Conservation (phyloP, 2,113 vertebrate species). For the Thalassoma bifasciatum region DNA sequence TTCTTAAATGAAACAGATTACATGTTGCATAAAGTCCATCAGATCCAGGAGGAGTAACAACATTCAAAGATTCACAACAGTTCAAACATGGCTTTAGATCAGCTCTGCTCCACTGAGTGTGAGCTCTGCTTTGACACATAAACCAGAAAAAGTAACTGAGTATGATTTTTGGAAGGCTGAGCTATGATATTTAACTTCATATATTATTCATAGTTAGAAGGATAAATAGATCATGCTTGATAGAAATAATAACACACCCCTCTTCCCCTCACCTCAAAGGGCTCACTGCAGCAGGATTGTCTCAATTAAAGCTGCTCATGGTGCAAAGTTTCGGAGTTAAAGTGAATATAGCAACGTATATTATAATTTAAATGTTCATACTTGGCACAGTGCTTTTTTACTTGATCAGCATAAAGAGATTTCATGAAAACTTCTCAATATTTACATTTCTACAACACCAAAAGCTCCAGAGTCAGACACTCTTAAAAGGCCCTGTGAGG, state of each 20-base stretch:
- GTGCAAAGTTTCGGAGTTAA: background rate
- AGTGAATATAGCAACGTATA: background rate
- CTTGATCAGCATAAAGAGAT: background rate
- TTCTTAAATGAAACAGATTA: too few species aligned
- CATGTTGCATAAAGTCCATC: too few species aligned
- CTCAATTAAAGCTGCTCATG: background rate
- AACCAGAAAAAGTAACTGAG: background rate
- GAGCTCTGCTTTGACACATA: background rate
- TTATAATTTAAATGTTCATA: background rate
- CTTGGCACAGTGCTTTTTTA: background rate
- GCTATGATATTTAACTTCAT: background rate
- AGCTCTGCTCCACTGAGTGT: too few species aligned
- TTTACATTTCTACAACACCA: constrained; percentile 3
- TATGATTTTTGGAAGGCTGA: too few species aligned
- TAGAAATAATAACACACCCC: background rate
- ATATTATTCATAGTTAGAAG: background rate
- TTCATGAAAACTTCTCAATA: background rate
- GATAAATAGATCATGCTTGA: background rate
- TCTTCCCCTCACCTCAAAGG: background rate
- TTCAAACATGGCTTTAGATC: background rate
- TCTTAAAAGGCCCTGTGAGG: too few species aligned
- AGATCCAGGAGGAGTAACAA: too few species aligned
- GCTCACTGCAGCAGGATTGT: background rate
- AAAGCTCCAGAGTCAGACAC: background rate
- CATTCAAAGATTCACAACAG: too few species aligned